Conservation (phyloP, 2,888 invertebrate genomes). For the Protophormia terraenovae region DNA sequence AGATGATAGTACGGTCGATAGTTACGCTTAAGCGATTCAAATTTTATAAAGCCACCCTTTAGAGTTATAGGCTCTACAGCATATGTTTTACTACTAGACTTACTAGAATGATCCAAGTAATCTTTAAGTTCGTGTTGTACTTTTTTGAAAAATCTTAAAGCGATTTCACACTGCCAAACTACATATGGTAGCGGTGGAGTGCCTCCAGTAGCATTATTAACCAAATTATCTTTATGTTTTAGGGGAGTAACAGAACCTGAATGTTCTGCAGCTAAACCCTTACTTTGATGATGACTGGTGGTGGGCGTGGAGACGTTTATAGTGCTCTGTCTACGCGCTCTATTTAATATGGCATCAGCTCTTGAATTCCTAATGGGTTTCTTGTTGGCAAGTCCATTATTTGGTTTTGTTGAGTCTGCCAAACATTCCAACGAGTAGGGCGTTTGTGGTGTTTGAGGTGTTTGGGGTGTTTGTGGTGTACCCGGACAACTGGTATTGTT, state of each 20-base stretch:
- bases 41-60: constrained; percentile 87
- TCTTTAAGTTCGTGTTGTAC: constrained; percentile 80
- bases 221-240: constrained; percentile 44
- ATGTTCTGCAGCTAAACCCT: constrained; percentile 28
- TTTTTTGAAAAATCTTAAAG: constrained; percentile 86
- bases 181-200: constrained; percentile 80
- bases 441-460: constrained; percentile 76
- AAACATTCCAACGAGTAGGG: constrained; percentile 69
- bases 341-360: constrained; percentile 91
- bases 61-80: constrained; percentile 83
- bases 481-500: constrained; percentile 70
- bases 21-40: constrained; percentile 82
- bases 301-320: constrained; percentile 58
- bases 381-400: constrained; percentile 64
- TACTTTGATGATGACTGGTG: constrained; percentile 38
- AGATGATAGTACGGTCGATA: constrained; percentile 80
- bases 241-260: constrained; percentile 38
- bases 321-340: constrained; percentile 82
- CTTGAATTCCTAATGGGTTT: constrained; percentile 81
- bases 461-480: constrained; percentile 74
- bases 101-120: constrained; percentile 70
- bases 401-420: constrained; percentile 57
- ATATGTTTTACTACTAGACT: constrained; percentile 57
- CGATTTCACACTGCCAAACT: constrained; percentile 84
- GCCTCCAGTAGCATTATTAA: constrained; percentile 26